Evolutionary conservation across 1,140 invertebrate species (phyloP).

Genomic region (Pinna nobilis): DNA sequence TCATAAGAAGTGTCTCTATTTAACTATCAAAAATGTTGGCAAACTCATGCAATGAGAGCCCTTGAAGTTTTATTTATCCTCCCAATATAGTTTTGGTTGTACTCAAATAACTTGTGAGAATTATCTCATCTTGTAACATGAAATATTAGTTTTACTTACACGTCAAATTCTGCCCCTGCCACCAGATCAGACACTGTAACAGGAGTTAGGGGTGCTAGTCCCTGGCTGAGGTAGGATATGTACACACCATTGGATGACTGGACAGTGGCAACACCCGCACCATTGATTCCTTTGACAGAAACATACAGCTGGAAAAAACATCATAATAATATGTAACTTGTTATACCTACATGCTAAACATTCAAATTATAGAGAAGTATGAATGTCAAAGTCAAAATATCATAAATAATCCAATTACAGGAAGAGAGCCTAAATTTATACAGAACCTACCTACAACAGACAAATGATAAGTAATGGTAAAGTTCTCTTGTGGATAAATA

Average conservation of each 20-base stretch:
- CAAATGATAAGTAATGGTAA: background rate
- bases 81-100: too few species aligned
- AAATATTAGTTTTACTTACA: slow-evolving; percentile 45
- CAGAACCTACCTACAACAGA: too few species aligned
- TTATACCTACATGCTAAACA: too few species aligned
- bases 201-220: slow-evolving; percentile 42
- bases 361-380: too few species aligned
- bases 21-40: too few species aligned
- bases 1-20: too few species aligned
- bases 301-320: slow-evolving; percentile 51
- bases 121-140: background rate
- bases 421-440: too few species aligned
- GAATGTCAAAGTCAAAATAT: too few species aligned
- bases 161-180: slow-evolving; percentile 34
- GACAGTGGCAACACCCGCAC: slow-evolving; percentile 47
- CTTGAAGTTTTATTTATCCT: too few species aligned
- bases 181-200: slow-evolving; percentile 44
- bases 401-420: too few species aligned
- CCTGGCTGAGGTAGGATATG: slow-evolving; percentile 57
- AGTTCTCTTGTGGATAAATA: too few species aligned
- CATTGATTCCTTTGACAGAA: slow-evolving; percentile 56
- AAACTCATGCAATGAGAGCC: too few species aligned
- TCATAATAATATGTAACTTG: slow-evolving; percentile 4
- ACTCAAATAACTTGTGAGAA: background rate
- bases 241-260: slow-evolving; percentile 57